Evolutionary conservation across 2,113 vertebrate genomes (phyloP).

Genomic region (Marmota flaviventris): DNA sequence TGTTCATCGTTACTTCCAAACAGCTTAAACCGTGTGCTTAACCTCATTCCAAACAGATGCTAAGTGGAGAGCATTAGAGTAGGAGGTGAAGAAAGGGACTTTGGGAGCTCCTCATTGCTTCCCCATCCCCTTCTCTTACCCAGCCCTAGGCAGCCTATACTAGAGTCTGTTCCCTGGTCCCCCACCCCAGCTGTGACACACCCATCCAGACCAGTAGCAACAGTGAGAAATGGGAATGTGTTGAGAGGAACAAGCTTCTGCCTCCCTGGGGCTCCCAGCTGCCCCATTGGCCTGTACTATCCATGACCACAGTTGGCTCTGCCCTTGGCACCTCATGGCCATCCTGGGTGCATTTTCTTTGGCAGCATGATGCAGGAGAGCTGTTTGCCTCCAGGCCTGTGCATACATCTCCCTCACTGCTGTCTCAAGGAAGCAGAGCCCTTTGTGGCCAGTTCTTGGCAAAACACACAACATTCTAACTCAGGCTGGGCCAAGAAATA

Average conservation of each 20-base stretch:
- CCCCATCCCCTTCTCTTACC: background rate
- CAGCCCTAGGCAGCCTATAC: background rate
- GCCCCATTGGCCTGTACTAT: background rate
- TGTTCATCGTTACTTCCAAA: background rate
- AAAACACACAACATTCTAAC: conserved; percentile 70
- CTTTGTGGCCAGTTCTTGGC: conserved; percentile 56
- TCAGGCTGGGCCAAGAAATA: conserved; percentile 68
- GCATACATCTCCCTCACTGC: background rate
- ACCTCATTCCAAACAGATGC: background rate
- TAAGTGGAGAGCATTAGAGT: background rate
- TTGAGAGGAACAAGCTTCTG: background rate
- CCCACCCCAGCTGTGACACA: too few relatives aligned
- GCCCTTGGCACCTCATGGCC: background rate
- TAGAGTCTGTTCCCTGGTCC: background rate
- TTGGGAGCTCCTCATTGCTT: background rate
- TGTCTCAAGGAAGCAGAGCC: conserved; percentile 37
- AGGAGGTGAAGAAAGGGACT: background rate
- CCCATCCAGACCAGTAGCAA: background rate
- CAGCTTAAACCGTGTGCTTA: background rate
- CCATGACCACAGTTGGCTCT: background rate
- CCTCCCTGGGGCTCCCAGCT: background rate
- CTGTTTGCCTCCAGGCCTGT: background rate
- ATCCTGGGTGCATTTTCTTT: background rate
- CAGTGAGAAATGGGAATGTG: background rate
- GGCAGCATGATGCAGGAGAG: background rate